Evolutionary conservation across 2,888 invertebrate species (phyloP).

Genomic region (Drosophila ustulata): DNA sequence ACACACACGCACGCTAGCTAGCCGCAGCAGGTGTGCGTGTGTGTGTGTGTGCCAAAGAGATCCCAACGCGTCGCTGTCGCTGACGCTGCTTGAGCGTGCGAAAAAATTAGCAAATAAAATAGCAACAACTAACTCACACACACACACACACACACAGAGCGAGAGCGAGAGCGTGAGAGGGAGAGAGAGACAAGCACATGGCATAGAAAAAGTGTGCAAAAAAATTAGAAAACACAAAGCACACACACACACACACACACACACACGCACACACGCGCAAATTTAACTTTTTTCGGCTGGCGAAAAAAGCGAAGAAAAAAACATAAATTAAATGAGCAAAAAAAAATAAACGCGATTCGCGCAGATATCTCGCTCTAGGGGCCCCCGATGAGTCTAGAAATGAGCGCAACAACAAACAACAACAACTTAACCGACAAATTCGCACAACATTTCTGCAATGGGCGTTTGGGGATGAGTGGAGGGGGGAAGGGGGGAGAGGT

Average conservation of each 20-base stretch:
- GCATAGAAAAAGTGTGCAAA: constrained; percentile 67
- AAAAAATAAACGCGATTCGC: constrained; percentile 54
- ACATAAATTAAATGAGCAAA: constrained; percentile 61
- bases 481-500: background rate
- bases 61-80: constrained; percentile 43
- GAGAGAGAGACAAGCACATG: constrained; percentile 45
- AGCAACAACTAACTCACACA: constrained; percentile 44
- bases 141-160: constrained; percentile 22
- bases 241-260: constrained; percentile 42
- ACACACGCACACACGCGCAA: constrained; percentile 31
- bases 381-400: constrained; percentile 57
- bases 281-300: constrained; percentile 65
- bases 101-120: constrained; percentile 67
- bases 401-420: constrained; percentile 51
- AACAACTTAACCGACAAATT: constrained; percentile 49
- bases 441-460: constrained; percentile 52
- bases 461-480: background rate
- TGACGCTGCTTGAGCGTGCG: constrained; percentile 60
- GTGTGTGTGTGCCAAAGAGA: constrained; percentile 60
- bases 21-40: constrained; percentile 1
- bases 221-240: constrained; percentile 66
- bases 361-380: constrained; percentile 59
- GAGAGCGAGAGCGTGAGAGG: constrained; percentile 32
- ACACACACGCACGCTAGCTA: constrained; percentile 24
- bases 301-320: constrained; percentile 46